Evolutionary conservation across 2,888 invertebrate species (phyloP), one percentile per base, ranked within the genome.

Genomic region (Agrochola litura): DNA sequence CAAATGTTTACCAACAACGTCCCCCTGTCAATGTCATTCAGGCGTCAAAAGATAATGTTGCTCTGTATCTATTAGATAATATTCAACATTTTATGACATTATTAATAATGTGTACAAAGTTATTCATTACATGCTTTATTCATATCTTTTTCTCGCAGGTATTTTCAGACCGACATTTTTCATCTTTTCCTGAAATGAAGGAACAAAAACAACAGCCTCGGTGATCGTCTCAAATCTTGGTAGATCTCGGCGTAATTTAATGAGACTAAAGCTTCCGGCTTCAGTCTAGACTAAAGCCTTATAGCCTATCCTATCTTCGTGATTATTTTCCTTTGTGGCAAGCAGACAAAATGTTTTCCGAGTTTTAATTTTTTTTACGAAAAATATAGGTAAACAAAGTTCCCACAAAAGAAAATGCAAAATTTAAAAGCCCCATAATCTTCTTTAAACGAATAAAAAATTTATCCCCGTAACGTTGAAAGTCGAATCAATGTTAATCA

Each of bases 101-200:
- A 52, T 16, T 52, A 41, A 16, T 71, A 76, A 76, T 41, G 19
- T 6, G n/a, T 54, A 65, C 22, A 49, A 65, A 76, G 37, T 75
- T 64, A 77, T 83, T 83, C 69, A 81, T 81, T 63, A 67, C 30
- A 83, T 81, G n/a, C 19, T 67, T 79, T 71, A 83, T 78, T 83
- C 58, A 68, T 83, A 67, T 1, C 6, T 58, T 56, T 68, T 52
- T 56, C n/a, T 43, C 1, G 10, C 2, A 9, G 14, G 14, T 46
- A 37, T 54, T 61, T 65, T 37, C 56, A 52, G 14, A 14, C 3
- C 0, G 6, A 46, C 12, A 5, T 54, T 46, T 41, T 70, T 60
- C 43, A 52, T 30, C 8, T 37, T 73, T 25, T 60, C 58, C 37
- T 67, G 4, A 2, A 49, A 60, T 22, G 9, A 68, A 61, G 37